These are phyloP conservation scores for Notothenia rossii DNA, from an alignment of 2,113 vertebrate species.

Conservation along the genomic window DNA sequence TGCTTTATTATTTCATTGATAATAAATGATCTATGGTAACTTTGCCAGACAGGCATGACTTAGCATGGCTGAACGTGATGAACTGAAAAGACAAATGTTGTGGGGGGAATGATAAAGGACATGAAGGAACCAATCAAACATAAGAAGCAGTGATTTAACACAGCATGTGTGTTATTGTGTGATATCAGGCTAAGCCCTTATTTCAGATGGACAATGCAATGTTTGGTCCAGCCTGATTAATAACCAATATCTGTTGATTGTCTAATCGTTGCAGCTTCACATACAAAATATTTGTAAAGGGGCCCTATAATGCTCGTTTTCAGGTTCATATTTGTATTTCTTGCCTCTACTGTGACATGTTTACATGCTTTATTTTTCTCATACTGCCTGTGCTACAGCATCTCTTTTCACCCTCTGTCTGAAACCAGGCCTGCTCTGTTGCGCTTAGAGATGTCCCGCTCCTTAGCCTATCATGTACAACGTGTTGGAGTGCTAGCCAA, in stretches of 20 bases:
- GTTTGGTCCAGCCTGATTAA: constrained; percentile 41
- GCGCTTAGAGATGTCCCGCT: no score
- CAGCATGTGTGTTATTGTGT: background rate
- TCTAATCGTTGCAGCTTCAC: background rate
- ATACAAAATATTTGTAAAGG: no score
- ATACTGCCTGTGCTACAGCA: no score
- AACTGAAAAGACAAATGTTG: constrained; percentile 48
- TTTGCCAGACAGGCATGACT: constrained; percentile 81
- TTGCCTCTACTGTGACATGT: no score
- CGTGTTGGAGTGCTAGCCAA: no score
- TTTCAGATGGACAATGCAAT: constrained; percentile 30
- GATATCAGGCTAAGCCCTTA: constrained; percentile 22
- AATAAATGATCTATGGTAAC: constrained; percentile 82
- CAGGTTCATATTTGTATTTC: no score
- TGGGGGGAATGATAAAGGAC: constrained; percentile 41
- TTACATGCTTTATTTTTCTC: no score
- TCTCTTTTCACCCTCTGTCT: no score
- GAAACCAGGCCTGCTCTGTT: no score
- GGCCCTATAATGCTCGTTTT: no score
- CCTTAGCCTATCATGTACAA: no score
- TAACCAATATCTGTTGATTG: constrained; percentile 8
- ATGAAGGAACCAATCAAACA: constrained; percentile 44
- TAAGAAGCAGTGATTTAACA: constrained; percentile 7
- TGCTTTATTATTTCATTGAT: constrained; percentile 69
- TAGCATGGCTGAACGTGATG: constrained; percentile 69